Evolutionary conservation across 2,888 invertebrate species (phyloP).

Genomic region (Eurois occulta): DNA sequence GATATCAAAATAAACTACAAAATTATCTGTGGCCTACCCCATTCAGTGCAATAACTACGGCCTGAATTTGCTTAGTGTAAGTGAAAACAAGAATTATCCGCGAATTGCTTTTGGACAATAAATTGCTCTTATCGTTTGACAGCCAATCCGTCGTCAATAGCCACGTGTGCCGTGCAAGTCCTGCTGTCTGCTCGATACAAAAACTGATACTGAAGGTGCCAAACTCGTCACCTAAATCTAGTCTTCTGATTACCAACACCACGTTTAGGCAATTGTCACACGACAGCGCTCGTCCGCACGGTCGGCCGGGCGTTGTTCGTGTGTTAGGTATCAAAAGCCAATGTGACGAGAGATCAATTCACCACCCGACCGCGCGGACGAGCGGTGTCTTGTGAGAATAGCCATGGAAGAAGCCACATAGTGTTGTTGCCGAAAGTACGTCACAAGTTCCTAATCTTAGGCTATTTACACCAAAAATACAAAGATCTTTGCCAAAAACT

Average conservation of each 20-base stretch:
- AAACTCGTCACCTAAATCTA: not conserved
- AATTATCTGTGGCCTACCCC: not conserved
- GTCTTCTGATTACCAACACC: not conserved
- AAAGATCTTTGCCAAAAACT: slow-evolving; percentile 5
- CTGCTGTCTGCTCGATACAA: not conserved
- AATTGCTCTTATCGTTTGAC: not conserved
- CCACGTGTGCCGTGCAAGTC: not conserved
- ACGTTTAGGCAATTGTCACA: not conserved
- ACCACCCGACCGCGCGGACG: not conserved
- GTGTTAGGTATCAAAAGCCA: not conserved
- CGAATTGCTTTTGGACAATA: not conserved
- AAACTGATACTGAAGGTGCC: not conserved
- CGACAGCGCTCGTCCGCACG: too few species aligned
- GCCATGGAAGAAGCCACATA: not conserved
- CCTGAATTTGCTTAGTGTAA: not conserved
- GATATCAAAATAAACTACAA: too few species aligned
- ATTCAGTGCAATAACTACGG: not conserved
- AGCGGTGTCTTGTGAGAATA: not conserved
- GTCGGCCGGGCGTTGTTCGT: not conserved
- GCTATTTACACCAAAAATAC: not conserved
- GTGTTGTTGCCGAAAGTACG: not conserved
- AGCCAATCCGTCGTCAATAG: not conserved
- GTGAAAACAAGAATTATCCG: not conserved
- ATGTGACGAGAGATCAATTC: not conserved
- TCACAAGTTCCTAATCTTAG: not conserved